phyloP scores from a whole-genome alignment of 1,140 invertebrate species.

The Stegodyphus dumicola region DNA sequence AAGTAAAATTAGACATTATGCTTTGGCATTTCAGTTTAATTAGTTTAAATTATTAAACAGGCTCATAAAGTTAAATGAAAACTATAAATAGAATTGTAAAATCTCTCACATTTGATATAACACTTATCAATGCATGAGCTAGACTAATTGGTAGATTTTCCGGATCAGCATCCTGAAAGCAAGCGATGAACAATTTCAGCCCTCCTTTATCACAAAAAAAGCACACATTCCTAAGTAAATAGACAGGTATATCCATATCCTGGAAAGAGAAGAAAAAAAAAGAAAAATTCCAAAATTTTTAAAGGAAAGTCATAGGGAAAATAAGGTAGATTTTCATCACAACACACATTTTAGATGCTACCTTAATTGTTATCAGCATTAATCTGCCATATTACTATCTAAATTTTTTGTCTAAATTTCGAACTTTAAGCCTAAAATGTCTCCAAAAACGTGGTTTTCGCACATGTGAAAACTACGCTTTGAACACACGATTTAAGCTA shows the following conservation, averaged over 20 bases:
- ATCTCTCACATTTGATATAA: slow-evolving; percentile 83
- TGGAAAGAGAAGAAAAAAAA: slow-evolving; percentile 69
- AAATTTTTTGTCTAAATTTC: too few relatives aligned
- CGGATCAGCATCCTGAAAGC: slow-evolving; percentile 81
- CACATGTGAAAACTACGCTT: too few relatives aligned
- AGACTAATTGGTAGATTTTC: slow-evolving; percentile 83
- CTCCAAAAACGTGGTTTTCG: too few relatives aligned
- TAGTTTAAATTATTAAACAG: too few relatives aligned
- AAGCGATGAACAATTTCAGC: slow-evolving; percentile 83
- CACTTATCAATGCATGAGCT: slow-evolving; percentile 89
- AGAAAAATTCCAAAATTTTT: slow-evolving; percentile 16
- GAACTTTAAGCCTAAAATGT: too few relatives aligned
- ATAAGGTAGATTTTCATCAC: too few relatives aligned
- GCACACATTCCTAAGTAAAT: slow-evolving; percentile 87
- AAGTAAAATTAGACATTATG: too few relatives aligned
- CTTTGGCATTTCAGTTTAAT: too few relatives aligned
- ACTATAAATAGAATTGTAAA: neutral
- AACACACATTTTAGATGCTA: too few relatives aligned
- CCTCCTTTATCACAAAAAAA: slow-evolving; percentile 88
- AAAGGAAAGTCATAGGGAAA: neutral
- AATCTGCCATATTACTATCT: too few relatives aligned
- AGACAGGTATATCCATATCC: slow-evolving; percentile 91
- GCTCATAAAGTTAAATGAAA: neutral
- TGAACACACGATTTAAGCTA: too few relatives aligned
- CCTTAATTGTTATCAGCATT: too few relatives aligned